A percentile compares a stretch with the other conserved stretches of the same genome.
Conservation (phyloP, 2,888 invertebrate species). For the Tiliacea aurago region DNA sequence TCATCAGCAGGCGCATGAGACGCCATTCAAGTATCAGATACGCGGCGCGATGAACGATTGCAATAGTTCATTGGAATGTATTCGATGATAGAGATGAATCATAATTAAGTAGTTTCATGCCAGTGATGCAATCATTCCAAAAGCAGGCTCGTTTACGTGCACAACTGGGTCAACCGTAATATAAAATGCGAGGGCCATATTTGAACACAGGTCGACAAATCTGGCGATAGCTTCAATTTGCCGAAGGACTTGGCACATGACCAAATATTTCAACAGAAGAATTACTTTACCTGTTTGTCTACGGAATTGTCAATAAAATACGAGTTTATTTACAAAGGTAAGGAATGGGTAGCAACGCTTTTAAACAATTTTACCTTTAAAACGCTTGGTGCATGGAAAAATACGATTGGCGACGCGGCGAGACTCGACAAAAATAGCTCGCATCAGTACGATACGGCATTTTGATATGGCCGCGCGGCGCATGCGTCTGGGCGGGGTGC, state of each 20-base stretch:
- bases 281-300: slow-evolving; percentile 37
- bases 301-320: slow-evolving; percentile 24
- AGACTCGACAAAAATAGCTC: slow-evolving; percentile 69
- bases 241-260: slow-evolving; percentile 52
- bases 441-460: slow-evolving; percentile 65
- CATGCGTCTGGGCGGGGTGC: slow-evolving; percentile 58
- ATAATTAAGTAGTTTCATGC: slow-evolving; percentile 33
- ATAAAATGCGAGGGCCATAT: slow-evolving; percentile 55
- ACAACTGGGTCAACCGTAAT: slow-evolving; percentile 46
- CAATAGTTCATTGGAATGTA: slow-evolving; percentile 50
- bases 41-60: slow-evolving; percentile 34
- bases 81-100: slow-evolving; percentile 47
- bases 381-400: slow-evolving; percentile 52
- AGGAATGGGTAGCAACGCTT: slow-evolving; percentile 31
- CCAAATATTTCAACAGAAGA: slow-evolving; percentile 51
- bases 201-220: slow-evolving; percentile 43
- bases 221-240: slow-evolving; percentile 46
- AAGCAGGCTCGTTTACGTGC: slow-evolving; percentile 38
- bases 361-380: slow-evolving; percentile 42
- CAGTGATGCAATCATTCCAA: slow-evolving; percentile 49
- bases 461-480: slow-evolving; percentile 63
- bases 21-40: slow-evolving; percentile 25
- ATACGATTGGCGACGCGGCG: slow-evolving; percentile 61
- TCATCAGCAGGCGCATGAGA: slow-evolving; percentile 30
- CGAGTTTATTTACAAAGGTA: slow-evolving; percentile 3